These are phyloP conservation scores for Equus przewalskii DNA, from an alignment of 2,113 vertebrate species.

Conservation along the genomic window DNA sequence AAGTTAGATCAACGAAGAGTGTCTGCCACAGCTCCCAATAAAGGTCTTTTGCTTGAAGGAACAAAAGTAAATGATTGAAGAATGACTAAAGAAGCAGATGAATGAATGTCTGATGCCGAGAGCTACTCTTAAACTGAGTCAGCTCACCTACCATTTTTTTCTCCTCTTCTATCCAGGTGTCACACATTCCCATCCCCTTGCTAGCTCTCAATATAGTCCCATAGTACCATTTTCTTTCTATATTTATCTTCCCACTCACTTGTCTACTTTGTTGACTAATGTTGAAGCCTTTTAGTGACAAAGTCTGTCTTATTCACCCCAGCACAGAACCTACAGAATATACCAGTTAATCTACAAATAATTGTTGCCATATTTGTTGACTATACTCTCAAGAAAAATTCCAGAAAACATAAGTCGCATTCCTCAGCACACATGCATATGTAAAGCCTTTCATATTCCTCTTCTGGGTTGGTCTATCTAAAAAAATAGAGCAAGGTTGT, in stretches of 20 bases:
- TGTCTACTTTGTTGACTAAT: neutral
- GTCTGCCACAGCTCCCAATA: neutral
- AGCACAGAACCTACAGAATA: neutral
- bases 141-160: neutral
- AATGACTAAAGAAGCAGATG: neutral
- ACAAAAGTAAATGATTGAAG: neutral
- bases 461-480: neutral
- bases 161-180: neutral
- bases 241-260: neutral
- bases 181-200: neutral
- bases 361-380: neutral
- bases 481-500: neutral
- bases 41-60: neutral
- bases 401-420: neutral
- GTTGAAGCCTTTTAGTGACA: neutral
- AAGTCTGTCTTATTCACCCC: neutral
- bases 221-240: neutral
- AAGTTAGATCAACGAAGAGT: neutral
- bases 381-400: neutral
- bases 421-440: neutral
- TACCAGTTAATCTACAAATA: neutral
- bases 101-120: neutral
- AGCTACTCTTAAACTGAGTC: neutral
- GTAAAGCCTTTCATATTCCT: neutral
- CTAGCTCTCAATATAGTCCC: neutral